Percentiles rank a stretch among this genome's conserved stretches.
Conservation (phyloP, 2,888 invertebrate genomes). For the Lissonota sp. region DNA sequence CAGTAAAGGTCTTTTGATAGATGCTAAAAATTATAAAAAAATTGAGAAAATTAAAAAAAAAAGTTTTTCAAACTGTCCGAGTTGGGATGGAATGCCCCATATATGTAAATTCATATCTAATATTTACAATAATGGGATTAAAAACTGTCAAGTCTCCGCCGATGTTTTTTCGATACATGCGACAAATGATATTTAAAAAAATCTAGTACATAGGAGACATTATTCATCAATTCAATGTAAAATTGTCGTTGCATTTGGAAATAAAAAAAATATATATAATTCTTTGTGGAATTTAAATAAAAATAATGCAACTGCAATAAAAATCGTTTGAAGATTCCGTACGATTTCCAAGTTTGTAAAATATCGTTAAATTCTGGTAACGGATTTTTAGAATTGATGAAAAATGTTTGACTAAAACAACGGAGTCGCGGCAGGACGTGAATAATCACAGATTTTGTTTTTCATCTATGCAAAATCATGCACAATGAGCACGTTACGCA, state of each 20-base stretch:
- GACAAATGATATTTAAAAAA: conserved; percentile 29
- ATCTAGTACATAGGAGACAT: too few species aligned
- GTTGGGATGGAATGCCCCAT: neutral
- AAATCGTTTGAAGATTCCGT: neutral
- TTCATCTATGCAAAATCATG: too few species aligned
- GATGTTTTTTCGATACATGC: conserved; percentile 49
- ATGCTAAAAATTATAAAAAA: too few species aligned
- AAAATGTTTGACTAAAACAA: neutral
- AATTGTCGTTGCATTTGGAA: neutral
- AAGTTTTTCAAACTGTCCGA: too few species aligned
- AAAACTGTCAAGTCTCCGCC: conserved; percentile 47
- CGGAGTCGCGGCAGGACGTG: conserved; percentile 44
- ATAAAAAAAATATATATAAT: conserved; percentile 14
- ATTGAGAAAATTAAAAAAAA: too few species aligned
- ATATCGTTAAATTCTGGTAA: too few species aligned
- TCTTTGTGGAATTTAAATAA: conserved; percentile 15
- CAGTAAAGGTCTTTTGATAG: too few species aligned
- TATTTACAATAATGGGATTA: conserved; percentile 64
- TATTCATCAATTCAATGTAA: too few species aligned
- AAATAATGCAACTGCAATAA: conserved; percentile 29
- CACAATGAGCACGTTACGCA: too few species aligned
- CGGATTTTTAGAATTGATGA: too few species aligned
- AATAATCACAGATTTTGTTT: conserved; percentile 59
- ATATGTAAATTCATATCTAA: conserved; percentile 55
- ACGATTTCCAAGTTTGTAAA: too few species aligned